Conservation (phyloP, 2,888 invertebrate species). For the Netelia fuscicornis region DNA sequence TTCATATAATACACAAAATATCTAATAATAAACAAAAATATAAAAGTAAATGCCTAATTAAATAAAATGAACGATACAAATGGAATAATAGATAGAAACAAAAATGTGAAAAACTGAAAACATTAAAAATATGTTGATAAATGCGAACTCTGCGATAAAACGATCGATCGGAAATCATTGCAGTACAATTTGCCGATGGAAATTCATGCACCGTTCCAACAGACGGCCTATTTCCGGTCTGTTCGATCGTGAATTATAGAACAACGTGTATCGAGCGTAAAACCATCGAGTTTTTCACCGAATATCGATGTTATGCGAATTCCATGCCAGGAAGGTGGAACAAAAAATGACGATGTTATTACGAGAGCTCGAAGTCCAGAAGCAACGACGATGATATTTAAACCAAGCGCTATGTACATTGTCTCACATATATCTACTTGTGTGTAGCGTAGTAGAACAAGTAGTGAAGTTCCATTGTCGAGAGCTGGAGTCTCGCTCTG, state of each 20-base stretch:
- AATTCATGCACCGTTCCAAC: no score
- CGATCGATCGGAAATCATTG: no score
- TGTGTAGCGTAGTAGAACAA: conserved; percentile 1
- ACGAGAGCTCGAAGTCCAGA: not conserved
- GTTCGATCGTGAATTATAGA: not conserved
- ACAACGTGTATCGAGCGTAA: not conserved
- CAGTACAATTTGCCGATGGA: no score
- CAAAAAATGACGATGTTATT: not conserved
- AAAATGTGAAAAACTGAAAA: no score
- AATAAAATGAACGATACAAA: no score
- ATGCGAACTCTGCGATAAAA: no score
- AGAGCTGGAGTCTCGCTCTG: conserved; percentile 61
- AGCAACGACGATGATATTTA: not conserved
- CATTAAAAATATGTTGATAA: no score
- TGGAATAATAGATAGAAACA: no score
- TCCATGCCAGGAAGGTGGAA: not conserved
- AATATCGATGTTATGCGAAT: conserved; percentile 19
- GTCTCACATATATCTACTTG: not conserved
- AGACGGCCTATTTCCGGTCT: not conserved
- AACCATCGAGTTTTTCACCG: not conserved
- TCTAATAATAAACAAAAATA: no score
- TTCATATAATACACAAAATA: no score
- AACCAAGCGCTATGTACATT: not conserved
- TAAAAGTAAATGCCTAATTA: no score
- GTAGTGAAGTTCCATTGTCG: conserved; percentile 36